Conservation (phyloP, 2,888 invertebrate species). For the Athalia cordata region DNA sequence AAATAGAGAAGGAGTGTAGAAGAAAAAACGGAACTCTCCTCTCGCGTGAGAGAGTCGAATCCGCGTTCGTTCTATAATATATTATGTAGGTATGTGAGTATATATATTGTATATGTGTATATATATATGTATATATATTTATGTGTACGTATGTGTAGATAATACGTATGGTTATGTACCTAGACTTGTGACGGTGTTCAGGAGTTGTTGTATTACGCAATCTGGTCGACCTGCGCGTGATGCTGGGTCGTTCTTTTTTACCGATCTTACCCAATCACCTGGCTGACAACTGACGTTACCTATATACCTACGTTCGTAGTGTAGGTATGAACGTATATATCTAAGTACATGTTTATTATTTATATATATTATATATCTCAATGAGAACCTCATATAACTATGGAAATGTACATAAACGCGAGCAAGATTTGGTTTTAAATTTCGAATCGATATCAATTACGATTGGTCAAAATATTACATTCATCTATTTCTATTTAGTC, state of each 20-base stretch:
- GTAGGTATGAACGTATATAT: neutral
- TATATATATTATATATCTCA: neutral
- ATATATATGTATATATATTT: neutral
- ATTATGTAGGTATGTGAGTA: neutral
- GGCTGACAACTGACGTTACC: slow-evolving; percentile 32
- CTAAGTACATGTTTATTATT: neutral
- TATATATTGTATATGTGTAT: neutral
- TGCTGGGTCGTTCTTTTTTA: slow-evolving; percentile 46
- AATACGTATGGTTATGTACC: neutral
- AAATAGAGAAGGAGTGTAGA: neutral
- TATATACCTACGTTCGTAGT: neutral
- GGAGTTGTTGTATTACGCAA: slow-evolving; percentile 38
- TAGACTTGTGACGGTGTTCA: neutral
- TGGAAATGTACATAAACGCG: too few species aligned
- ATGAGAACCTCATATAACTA: neutral
- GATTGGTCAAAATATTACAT: neutral
- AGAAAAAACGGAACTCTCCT: slow-evolving; percentile 18
- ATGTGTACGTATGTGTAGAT: neutral
- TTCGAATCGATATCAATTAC: slow-evolving; percentile 1
- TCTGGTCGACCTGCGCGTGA: slow-evolving; percentile 45
- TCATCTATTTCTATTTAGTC: too few species aligned
- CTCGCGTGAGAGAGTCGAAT: slow-evolving; percentile 24
- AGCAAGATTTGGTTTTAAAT: slow-evolving; percentile 5
- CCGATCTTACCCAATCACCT: slow-evolving; percentile 44
- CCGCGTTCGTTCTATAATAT: neutral